Percentiles rank a stretch among this genome's conserved stretches.
Conservation (phyloP, 2,113 vertebrate species). For the Indicator indicator region DNA sequence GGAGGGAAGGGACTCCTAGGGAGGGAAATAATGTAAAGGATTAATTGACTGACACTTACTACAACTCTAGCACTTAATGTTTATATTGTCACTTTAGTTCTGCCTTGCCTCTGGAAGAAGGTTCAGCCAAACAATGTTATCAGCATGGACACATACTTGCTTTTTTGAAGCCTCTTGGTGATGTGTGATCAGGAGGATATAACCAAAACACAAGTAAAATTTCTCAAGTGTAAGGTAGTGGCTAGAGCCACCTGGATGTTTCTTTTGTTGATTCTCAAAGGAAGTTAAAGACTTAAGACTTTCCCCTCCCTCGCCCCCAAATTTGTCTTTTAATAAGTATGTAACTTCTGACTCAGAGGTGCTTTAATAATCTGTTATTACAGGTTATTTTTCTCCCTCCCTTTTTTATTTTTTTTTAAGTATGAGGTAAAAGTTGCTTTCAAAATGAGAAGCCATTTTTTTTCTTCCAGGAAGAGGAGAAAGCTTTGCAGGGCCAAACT, state of each 20-base stretch:
- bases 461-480: background rate
- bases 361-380: background rate
- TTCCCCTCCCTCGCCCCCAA: no score
- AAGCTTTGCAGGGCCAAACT: background rate
- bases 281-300: background rate
- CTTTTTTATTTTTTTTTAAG: no score
- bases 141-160: fast-evolving
- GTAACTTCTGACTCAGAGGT: background rate
- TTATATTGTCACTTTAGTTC: background rate
- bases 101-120: background rate
- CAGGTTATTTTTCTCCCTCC: background rate
- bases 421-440: background rate
- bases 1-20: background rate
- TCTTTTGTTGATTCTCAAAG: background rate
- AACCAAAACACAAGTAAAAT: background rate
- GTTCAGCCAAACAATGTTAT: background rate
- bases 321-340: background rate
- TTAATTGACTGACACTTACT: background rate
- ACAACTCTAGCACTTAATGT: background rate
- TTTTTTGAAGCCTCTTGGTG: background rate
- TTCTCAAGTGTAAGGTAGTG: background rate
- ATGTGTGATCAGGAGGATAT: background rate
- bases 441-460: background rate
- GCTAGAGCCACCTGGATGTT: background rate
- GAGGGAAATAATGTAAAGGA: background rate